phyloP scores from a whole-genome alignment of 2,888 invertebrate genomes.

The Automeris io region DNA sequence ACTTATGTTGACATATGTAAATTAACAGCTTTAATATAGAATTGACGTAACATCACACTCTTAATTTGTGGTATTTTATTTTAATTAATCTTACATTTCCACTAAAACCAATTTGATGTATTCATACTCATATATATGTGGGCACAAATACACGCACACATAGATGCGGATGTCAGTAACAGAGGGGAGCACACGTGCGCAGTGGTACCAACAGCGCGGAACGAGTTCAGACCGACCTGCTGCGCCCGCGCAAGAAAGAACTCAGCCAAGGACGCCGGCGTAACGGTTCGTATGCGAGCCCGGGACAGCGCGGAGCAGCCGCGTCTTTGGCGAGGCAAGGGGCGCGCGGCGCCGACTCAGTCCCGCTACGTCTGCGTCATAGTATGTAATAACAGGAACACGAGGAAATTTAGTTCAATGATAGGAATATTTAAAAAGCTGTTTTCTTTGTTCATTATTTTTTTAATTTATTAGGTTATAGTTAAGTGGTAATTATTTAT shows the following conservation, averaged over 20 bases:
- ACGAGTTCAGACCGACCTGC: conserved; percentile 69
- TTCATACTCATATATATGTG: conserved; percentile 27
- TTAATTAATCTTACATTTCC: conserved; percentile 71
- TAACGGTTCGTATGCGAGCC: conserved; percentile 56
- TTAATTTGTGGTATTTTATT: conserved; percentile 51
- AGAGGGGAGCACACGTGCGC: conserved; percentile 53
- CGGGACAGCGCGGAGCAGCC: conserved; percentile 17
- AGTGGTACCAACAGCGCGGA: conserved; percentile 52
- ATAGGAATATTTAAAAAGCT: neutral
- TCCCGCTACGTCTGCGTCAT: conserved; percentile 14
- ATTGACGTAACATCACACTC: conserved; percentile 21
- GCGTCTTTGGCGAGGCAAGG: conserved; percentile 9
- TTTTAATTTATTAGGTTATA: no score
- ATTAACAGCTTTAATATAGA: conserved; percentile 7
- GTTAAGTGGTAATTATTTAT: no score
- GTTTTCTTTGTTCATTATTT: no score
- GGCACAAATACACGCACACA: conserved; percentile 25
- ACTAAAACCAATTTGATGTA: conserved; percentile 66
- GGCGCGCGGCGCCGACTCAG: conserved; percentile 10
- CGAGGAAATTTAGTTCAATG: neutral
- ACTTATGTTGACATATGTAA: conserved; percentile 5
- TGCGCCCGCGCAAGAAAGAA: conserved; percentile 70
- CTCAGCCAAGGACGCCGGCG: conserved; percentile 75
- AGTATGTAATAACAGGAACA: conserved; percentile 13
- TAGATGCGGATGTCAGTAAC: conserved; percentile 21